Evolutionary conservation across 2,888 invertebrate species (phyloP).

Genomic region (Scaptomyza flava): DNA sequence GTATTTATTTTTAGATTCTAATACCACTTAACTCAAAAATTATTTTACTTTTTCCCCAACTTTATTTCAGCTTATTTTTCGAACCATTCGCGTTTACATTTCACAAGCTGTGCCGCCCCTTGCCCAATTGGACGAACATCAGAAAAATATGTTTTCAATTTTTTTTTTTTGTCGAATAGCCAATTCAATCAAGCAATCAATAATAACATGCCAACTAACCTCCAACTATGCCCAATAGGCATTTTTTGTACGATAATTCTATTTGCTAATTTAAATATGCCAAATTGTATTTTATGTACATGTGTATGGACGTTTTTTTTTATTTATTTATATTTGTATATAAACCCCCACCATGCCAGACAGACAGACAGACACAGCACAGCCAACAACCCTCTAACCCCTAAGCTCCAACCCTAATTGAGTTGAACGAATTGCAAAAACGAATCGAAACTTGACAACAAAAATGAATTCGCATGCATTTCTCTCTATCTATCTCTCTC

Average conservation of each 20-base stretch:
- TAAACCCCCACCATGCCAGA: background rate
- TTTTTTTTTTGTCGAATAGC: slow-evolving; percentile 27
- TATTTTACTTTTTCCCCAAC: background rate
- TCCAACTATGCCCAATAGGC: slow-evolving; percentile 51
- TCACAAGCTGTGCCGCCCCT: slow-evolving; percentile 1
- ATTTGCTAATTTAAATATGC: slow-evolving; percentile 77
- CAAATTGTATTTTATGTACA: slow-evolving; percentile 68
- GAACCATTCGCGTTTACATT: background rate
- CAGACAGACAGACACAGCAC: background rate
- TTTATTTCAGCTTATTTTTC: slow-evolving; percentile 1
- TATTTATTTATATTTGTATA: too few relatives aligned
- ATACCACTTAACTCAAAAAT: slow-evolving; percentile 14
- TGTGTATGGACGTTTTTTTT: slow-evolving; percentile 2
- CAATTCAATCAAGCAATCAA: slow-evolving; percentile 78
- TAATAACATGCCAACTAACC: slow-evolving; percentile 76
- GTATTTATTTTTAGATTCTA: slow-evolving; percentile 17
- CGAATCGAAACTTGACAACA: slow-evolving; percentile 60
- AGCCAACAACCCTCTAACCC: background rate
- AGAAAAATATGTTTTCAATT: slow-evolving; percentile 39
- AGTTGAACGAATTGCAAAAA: slow-evolving; percentile 68
- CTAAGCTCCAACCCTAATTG: slow-evolving; percentile 62
- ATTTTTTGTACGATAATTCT: slow-evolving; percentile 69
- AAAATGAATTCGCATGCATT: slow-evolving; percentile 29
- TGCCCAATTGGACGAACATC: slow-evolving; percentile 11
- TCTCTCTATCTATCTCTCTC: background rate